Evolutionary conservation across 2,797 vertebrate genomes (phyloP).

Genomic region (Eutrigla gurnardus): DNA sequence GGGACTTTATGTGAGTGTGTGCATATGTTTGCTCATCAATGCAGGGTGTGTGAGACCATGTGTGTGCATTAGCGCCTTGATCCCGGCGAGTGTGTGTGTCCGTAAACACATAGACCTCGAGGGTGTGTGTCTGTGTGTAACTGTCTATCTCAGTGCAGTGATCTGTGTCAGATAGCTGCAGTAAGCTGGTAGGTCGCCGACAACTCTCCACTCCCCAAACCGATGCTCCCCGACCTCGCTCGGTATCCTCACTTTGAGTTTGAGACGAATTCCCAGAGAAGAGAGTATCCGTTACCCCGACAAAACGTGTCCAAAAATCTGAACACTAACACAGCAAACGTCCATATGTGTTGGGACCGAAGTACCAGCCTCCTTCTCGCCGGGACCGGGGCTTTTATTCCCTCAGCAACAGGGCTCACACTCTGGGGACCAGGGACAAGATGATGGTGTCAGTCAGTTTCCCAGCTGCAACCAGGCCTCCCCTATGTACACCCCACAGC

Average conservation of each 20-base stretch:
- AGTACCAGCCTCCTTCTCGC: conserved; percentile 46
- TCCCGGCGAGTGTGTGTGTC: conserved; percentile 69
- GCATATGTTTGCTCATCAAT: conserved; percentile 78
- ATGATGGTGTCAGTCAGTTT: conserved; percentile 71
- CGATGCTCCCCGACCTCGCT: conserved; percentile 22
- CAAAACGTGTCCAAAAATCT: conserved; percentile 13
- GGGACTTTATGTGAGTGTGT: conserved; percentile 73
- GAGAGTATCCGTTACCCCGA: conserved; percentile 23
- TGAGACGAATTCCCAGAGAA: conserved; percentile 48
- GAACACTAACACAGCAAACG: conserved; percentile 22
- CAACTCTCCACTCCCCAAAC: conserved; percentile 38
- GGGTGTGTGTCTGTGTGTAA: conserved; percentile 64
- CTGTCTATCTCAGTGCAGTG: conserved; percentile 67
- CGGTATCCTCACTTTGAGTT: background rate
- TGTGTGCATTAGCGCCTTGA: conserved; percentile 77
- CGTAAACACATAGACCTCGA: conserved; percentile 74
- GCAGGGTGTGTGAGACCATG: conserved; percentile 73
- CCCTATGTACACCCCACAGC: conserved; percentile 32
- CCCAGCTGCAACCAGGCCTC: conserved; percentile 62
- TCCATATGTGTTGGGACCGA: conserved; percentile 46
- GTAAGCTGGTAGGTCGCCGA: conserved; percentile 64
- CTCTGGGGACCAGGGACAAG: conserved; percentile 58
- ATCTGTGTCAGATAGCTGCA: conserved; percentile 70
- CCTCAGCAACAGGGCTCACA: conserved; percentile 64
- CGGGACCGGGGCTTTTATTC: conserved; percentile 42